Evolutionary conservation across 2,797 vertebrate species (phyloP).

Genomic region (Halcyon chelicuti): DNA sequence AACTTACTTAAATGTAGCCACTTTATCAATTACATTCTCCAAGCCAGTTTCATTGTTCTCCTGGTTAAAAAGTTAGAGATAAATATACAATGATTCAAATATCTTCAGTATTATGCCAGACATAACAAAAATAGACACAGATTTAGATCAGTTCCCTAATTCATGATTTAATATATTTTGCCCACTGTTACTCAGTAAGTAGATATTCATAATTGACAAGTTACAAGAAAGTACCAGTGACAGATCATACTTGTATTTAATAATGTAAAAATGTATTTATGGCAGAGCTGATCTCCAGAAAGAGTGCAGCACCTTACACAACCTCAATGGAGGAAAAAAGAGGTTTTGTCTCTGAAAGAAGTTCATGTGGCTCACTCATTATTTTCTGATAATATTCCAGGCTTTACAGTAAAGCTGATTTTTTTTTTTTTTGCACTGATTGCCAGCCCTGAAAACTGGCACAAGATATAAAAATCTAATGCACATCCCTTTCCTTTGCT

Average conservation of each 20-base stretch:
- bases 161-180: background rate
- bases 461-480: background rate
- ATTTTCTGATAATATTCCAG: background rate
- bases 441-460: background rate
- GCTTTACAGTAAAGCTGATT: background rate
- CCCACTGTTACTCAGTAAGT: background rate
- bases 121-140: background rate
- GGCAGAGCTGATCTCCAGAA: background rate
- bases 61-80: slow-evolving; percentile 78
- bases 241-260: background rate
- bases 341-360: background rate
- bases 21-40: slow-evolving; percentile 94
- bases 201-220: background rate
- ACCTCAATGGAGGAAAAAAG: fast-evolving
- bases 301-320: background rate
- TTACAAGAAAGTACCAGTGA: background rate
- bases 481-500: background rate
- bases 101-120: background rate
- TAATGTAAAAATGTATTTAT: background rate
- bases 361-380: background rate
- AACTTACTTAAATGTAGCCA: slow-evolving; percentile 95
- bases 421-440: background rate
- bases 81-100: slow-evolving; percentile 10
- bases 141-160: background rate
- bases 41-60: slow-evolving; percentile 96